These are phyloP conservation scores for Eurystomus glaucurus DNA, from an alignment of 2,797 vertebrate genomes.

Conservation along the genomic window DNA sequence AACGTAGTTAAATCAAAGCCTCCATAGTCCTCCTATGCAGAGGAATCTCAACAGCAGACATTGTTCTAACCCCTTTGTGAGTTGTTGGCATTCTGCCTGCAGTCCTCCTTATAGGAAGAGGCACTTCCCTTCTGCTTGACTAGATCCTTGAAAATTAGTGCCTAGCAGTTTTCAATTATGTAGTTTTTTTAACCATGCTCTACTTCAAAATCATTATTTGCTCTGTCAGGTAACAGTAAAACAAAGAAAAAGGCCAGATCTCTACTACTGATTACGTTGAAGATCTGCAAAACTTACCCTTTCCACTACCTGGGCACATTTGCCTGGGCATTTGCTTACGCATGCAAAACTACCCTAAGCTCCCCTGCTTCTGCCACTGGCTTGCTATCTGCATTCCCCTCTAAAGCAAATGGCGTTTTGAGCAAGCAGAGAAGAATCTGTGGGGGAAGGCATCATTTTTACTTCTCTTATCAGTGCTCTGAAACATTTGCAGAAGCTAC, in stretches of 20 bases:
- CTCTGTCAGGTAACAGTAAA: background rate
- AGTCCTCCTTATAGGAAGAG: background rate
- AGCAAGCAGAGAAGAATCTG: background rate
- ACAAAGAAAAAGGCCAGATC: background rate
- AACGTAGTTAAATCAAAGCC: background rate
- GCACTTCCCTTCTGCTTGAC: background rate
- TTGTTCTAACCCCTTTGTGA: background rate
- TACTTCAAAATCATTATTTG: background rate
- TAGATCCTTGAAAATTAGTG: background rate
- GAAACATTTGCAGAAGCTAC: background rate
- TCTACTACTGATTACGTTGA: background rate
- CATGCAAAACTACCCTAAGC: background rate
- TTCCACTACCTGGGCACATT: background rate
- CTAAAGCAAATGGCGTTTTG: background rate
- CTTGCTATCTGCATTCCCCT: background rate
- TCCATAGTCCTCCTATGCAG: background rate
- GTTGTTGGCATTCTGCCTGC: background rate
- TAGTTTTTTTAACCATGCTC: background rate
- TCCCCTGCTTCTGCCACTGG: background rate
- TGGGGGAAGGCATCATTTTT: background rate
- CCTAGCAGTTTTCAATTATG: background rate
- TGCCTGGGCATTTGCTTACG: background rate
- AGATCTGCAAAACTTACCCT: background rate
- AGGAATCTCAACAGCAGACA: background rate
- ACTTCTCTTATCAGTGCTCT: background rate